Evolutionary conservation across 2,888 invertebrate species (phyloP).

Genomic region (Erebia palarica): DNA sequence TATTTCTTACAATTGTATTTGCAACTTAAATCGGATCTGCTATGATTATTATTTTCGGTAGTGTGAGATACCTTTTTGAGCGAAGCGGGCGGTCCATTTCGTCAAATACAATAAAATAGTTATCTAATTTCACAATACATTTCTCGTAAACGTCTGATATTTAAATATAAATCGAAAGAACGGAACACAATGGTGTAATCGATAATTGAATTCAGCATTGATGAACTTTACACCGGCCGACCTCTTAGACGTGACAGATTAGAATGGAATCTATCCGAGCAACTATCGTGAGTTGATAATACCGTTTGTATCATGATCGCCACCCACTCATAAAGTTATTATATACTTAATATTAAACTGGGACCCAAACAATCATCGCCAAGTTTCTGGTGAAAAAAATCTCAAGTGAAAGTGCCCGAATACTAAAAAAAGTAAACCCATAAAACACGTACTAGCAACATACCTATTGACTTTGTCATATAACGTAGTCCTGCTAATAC

Average conservation of each 20-base stretch:
- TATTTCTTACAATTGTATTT: no score
- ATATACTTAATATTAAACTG: no score
- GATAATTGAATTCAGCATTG: slow-evolving; percentile 82
- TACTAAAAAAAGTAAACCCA: no score
- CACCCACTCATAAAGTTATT: no score
- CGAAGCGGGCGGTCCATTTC: slow-evolving; percentile 70
- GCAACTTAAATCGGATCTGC: no score
- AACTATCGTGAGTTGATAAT: slow-evolving; percentile 59
- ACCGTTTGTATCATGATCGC: slow-evolving; percentile 26
- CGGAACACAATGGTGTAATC: slow-evolving; percentile 81
- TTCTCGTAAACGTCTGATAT: slow-evolving; percentile 80
- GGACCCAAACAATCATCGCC: no score
- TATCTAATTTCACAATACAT: slow-evolving; percentile 78
- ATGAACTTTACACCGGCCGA: slow-evolving; percentile 82
- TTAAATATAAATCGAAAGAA: slow-evolving; percentile 82
- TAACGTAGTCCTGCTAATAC: no score
- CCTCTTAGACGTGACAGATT: slow-evolving; percentile 81
- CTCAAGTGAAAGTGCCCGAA: no score
- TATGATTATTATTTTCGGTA: background rate
- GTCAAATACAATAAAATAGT: slow-evolving; percentile 68
- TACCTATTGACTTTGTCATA: no score
- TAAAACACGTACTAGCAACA: no score
- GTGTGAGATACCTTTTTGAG: slow-evolving; percentile 30
- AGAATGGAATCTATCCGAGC: slow-evolving; percentile 71
- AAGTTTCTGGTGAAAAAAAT: no score